Evolutionary conservation across 2,797 vertebrate species (phyloP).

Genomic region (Peromyscus attwateri): DNA sequence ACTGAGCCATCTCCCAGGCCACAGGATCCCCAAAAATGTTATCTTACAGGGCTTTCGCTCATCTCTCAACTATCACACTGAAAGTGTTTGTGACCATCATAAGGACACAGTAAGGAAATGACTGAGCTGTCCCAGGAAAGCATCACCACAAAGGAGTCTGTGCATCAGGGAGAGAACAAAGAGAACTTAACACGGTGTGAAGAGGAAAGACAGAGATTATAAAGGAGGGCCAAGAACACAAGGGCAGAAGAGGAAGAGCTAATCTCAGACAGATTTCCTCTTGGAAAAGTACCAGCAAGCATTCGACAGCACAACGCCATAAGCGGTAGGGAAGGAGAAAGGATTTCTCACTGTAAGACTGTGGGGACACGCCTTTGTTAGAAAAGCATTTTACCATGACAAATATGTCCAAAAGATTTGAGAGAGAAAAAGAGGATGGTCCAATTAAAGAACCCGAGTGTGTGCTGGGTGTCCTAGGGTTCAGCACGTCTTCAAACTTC

Average conservation of each 20-base stretch:
- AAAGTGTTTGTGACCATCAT: not conserved
- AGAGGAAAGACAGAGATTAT: not conserved
- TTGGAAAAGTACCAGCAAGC: constrained; percentile 15
- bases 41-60: not conserved
- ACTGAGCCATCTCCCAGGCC: not conserved
- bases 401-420: not conserved
- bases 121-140: constrained; percentile 5
- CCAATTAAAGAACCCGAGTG: not conserved
- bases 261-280: constrained; percentile 43
- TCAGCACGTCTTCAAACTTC: not conserved
- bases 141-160: not conserved
- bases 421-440: not conserved
- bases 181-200: not conserved
- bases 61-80: constrained; percentile 1
- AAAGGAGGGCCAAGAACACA: not conserved
- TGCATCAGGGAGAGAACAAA: not conserved
- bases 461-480: not conserved
- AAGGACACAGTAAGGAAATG: constrained; percentile 34
- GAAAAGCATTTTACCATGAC: not conserved
- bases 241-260: not conserved
- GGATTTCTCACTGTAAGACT: not conserved
- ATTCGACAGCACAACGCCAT: not conserved
- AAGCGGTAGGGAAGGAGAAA: not conserved
- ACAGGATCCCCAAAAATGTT: not conserved
- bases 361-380: not conserved